phyloP scores from a whole-genome alignment of 1,140 invertebrate genomes.

The Parapsyche elsis region DNA sequence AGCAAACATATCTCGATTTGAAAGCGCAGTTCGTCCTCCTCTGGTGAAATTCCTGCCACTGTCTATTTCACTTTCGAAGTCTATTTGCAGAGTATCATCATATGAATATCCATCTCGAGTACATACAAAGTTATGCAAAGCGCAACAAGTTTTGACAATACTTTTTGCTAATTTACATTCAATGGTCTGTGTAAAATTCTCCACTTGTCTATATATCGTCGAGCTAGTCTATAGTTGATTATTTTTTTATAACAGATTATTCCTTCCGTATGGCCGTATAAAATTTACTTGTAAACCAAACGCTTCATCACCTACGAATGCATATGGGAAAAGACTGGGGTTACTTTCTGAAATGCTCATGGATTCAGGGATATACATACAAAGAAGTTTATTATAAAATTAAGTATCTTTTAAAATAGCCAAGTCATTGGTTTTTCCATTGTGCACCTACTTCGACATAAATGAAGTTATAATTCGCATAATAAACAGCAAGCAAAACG shows the following conservation, averaged over 20 bases:
- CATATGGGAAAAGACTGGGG: conserved; percentile 11
- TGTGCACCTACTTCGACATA: conserved; percentile 61
- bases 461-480: conserved; percentile 60
- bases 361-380: conserved; percentile 19
- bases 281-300: conserved; percentile 21
- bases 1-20: background rate
- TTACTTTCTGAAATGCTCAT: conserved; percentile 15
- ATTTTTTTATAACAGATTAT: background rate
- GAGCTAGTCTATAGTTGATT: conserved; percentile 54
- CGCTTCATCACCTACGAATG: conserved; percentile 40
- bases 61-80: background rate
- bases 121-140: conserved; percentile 61
- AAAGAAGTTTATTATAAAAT: background rate
- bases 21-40: background rate
- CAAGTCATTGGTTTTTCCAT: conserved; percentile 60
- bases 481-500: conserved; percentile 60
- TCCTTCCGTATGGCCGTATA: conserved; percentile 19
- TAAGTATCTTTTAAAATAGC: conserved; percentile 58
- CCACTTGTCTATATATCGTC: conserved; percentile 61
- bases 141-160: conserved; percentile 59
- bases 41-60: background rate
- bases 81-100: conserved; percentile 55
- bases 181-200: conserved; percentile 59
- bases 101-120: conserved; percentile 57
- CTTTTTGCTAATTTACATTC: conserved; percentile 58